These are phyloP conservation scores for Syngnathus typhle DNA, from an alignment of 2,113 vertebrate species.

Conservation along the genomic window DNA sequence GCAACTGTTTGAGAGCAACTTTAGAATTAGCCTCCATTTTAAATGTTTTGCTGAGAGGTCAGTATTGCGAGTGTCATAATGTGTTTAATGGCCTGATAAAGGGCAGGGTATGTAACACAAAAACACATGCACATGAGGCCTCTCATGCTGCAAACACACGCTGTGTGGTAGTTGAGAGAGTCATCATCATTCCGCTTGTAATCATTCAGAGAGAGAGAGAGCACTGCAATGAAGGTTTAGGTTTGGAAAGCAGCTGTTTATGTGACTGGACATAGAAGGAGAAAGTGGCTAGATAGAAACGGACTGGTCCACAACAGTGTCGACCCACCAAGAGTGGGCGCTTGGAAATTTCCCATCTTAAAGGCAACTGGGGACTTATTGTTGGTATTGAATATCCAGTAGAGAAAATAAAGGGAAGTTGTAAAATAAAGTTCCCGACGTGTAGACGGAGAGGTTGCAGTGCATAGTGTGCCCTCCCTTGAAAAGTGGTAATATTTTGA, in stretches of 20 bases:
- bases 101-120: neutral
- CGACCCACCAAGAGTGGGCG: constrained; percentile 51
- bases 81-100: constrained; percentile 3
- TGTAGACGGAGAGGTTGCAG: constrained; percentile 66
- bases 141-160: neutral
- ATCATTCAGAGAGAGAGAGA: neutral
- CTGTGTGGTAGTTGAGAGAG: neutral
- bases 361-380: constrained; percentile 35
- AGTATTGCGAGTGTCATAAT: constrained; percentile 20
- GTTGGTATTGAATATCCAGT: constrained; percentile 65
- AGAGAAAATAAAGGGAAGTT: constrained; percentile 52
- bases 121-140: neutral
- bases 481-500: neutral
- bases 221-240: constrained; percentile 35
- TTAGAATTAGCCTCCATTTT: neutral
- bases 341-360: constrained; percentile 65
- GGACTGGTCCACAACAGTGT: constrained; percentile 48
- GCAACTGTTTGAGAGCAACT: neutral
- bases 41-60: neutral
- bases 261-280: constrained; percentile 36
- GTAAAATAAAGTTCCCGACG: constrained; percentile 70
- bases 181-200: neutral
- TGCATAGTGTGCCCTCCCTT: constrained; percentile 42
- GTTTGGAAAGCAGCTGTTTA: constrained; percentile 46
- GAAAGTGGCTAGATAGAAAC: constrained; percentile 52